Conservation (phyloP, 2,888 invertebrate species). For the Apotomis turbidana region DNA sequence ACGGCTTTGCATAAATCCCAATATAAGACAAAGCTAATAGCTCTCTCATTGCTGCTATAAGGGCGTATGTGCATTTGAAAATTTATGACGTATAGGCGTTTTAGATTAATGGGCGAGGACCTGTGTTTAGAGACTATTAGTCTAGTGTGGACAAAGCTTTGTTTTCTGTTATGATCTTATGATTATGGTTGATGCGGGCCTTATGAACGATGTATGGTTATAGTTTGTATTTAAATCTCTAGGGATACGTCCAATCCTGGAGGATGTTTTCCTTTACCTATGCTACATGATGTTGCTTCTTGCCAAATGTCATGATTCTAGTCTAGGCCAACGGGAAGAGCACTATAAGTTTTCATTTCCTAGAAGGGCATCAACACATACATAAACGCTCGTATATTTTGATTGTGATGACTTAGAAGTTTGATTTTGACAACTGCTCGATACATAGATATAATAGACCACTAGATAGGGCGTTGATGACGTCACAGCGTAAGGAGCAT, state of each 20-base stretch:
- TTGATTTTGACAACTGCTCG: too few relatives aligned
- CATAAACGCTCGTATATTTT: too few relatives aligned
- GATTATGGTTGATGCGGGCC: neutral
- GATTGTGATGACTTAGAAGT: too few relatives aligned
- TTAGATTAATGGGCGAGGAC: neutral
- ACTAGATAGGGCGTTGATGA: too few relatives aligned
- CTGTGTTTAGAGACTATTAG: neutral
- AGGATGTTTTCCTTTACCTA: too few relatives aligned
- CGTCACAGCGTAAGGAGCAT: too few relatives aligned
- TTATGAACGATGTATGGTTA: neutral
- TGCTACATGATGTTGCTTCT: too few relatives aligned
- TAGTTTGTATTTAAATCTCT: neutral
- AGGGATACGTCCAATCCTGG: neutral
- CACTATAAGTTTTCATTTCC: too few relatives aligned
- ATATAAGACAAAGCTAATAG: constrained; percentile 58
- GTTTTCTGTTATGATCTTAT: neutral
- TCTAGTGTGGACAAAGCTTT: neutral
- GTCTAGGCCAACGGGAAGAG: too few relatives aligned
- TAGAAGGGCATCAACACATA: too few relatives aligned
- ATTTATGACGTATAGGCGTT: neutral
- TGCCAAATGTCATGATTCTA: too few relatives aligned
- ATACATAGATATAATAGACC: too few relatives aligned
- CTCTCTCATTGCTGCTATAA: constrained; percentile 35
- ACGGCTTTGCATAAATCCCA: constrained; percentile 66
- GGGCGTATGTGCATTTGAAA: neutral